Conservation (phyloP, 2,797 vertebrate species). For the Mormyrus proboscirostris region DNA sequence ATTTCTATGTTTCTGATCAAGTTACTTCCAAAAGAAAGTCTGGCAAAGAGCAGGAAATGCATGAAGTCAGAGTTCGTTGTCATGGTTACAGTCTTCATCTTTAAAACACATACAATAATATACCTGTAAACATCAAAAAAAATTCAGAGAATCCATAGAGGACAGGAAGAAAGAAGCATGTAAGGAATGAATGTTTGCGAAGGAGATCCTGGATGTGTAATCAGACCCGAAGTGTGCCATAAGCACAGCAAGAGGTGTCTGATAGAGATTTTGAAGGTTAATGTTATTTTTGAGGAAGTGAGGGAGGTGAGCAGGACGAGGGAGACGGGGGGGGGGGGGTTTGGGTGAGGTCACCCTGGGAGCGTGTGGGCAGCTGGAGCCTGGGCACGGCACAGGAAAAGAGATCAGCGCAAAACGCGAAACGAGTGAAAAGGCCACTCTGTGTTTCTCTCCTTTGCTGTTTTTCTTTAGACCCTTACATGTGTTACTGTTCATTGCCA, state of each 20-base stretch:
- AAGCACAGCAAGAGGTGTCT: conserved; percentile 4
- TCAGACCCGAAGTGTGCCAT: conserved; percentile 21
- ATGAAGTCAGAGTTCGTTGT: neutral
- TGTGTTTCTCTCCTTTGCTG: neutral
- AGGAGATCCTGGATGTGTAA: conserved; percentile 29
- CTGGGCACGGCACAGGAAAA: conserved; percentile 17
- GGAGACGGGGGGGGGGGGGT: neutral
- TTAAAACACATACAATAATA: neutral
- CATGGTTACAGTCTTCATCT: neutral
- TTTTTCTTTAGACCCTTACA: neutral
- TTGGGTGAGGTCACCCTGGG: conserved; percentile 31
- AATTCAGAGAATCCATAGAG: neutral
- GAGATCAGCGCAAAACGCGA: conserved; percentile 20
- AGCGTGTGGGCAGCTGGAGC: conserved; percentile 35
- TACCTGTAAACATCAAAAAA: neutral
- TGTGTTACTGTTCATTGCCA: conserved; percentile 26
- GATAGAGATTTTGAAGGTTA: conserved; percentile 28
- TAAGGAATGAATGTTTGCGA: conserved; percentile 21
- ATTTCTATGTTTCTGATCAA: neutral
- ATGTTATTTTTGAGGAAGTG: conserved; percentile 12
- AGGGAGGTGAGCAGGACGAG: neutral
- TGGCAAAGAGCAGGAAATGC: neutral
- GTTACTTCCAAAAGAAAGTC: neutral
- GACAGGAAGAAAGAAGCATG: neutral
- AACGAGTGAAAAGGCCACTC: conserved; percentile 10